A percentile compares a stretch with the other conserved stretches of the same genome.
These are phyloP conservation scores for Rhombomys opimus DNA, from an alignment of 2,113 vertebrate genomes.

Conservation along the genomic window DNA sequence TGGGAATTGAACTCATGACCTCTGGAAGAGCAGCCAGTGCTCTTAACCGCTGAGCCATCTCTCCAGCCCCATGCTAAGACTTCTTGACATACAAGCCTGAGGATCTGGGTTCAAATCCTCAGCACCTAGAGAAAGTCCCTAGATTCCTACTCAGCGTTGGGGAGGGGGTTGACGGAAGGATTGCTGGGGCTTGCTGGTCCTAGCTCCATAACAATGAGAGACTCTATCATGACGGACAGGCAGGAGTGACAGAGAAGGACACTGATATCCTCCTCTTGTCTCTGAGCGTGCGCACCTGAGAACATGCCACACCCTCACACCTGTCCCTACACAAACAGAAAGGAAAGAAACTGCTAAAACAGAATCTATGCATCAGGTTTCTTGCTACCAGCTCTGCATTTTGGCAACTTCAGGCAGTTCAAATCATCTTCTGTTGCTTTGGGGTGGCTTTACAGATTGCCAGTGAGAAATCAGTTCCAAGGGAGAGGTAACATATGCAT, in stretches of 20 bases:
- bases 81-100: not conserved
- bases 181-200: not conserved
- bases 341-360: not conserved
- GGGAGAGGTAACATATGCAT: slow-evolving; percentile 47
- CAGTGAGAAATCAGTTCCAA: slow-evolving; percentile 34
- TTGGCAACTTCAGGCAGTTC: not conserved
- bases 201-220: not conserved
- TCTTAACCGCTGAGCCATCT: too few species aligned
- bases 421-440: not conserved
- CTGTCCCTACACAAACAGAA: not conserved
- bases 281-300: not conserved
- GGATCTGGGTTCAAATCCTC: not conserved
- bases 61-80: too few species aligned
- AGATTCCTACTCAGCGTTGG: not conserved
- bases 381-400: not conserved
- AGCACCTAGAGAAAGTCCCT: too few species aligned
- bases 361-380: slow-evolving; percentile 8
- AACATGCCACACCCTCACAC: not conserved
- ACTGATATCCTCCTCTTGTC: not conserved
- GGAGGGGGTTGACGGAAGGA: not conserved
- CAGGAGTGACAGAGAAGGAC: not conserved
- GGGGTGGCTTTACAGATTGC: slow-evolving; percentile 3
- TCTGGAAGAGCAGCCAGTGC: too few species aligned
- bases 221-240: not conserved
- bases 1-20: too few species aligned